Percentiles rank a stretch among this genome's conserved stretches.
Evolutionary conservation across 2,888 invertebrate species (phyloP).

Genomic region (Agrotis clavis): DNA sequence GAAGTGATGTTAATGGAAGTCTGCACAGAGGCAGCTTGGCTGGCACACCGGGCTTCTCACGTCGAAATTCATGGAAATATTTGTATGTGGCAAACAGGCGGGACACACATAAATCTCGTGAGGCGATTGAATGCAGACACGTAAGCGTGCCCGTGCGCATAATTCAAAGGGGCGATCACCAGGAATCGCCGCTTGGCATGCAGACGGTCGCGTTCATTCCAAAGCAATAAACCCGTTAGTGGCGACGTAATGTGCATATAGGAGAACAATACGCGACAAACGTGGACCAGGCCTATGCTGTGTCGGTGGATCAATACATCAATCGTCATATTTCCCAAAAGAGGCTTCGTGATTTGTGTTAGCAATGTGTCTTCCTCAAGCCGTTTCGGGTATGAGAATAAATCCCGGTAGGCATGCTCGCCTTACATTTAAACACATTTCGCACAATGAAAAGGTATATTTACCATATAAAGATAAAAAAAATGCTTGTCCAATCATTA

Average conservation of each 20-base stretch:
- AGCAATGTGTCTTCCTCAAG: constrained; percentile 13
- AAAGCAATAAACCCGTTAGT: constrained; percentile 89
- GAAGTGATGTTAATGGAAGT: constrained; percentile 46
- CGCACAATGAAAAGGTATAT: not conserved
- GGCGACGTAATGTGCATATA: constrained; percentile 86
- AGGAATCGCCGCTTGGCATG: constrained; percentile 88
- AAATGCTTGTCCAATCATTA: not conserved
- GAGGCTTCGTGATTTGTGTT: not conserved
- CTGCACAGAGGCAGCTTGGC: constrained; percentile 46
- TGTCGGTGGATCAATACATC: constrained; percentile 40
- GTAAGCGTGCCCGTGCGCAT: constrained; percentile 88
- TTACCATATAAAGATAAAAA: not conserved
- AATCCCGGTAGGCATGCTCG: not conserved
- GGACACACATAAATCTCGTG: constrained; percentile 85
- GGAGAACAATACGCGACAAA: constrained; percentile 73
- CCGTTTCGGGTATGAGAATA: not conserved
- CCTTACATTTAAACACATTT: not conserved
- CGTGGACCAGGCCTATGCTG: constrained; percentile 59
- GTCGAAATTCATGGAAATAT: constrained; percentile 83
- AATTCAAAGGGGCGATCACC: constrained; percentile 90
- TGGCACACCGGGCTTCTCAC: constrained; percentile 70
- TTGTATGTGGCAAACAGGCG: constrained; percentile 80
- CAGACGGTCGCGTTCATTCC: constrained; percentile 86
- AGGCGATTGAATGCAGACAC: constrained; percentile 87
- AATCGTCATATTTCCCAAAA: constrained; percentile 44